Conservation (phyloP, 2,888 invertebrate genomes). For the Prenolepis imparis region DNA sequence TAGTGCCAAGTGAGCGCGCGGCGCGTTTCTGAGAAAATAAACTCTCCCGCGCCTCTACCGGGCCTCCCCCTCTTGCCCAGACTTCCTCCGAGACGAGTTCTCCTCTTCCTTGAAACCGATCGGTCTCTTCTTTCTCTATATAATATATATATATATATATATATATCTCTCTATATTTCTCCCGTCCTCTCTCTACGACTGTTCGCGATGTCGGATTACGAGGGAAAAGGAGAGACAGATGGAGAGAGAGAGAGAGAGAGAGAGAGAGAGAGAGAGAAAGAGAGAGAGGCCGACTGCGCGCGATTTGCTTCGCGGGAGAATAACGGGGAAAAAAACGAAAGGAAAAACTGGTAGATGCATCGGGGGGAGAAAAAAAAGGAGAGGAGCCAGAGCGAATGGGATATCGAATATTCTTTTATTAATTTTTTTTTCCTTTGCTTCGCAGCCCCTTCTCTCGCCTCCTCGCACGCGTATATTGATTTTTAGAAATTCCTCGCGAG, state of each 20-base stretch:
- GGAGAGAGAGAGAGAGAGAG: background rate
- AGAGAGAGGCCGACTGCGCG: slow-evolving; percentile 27
- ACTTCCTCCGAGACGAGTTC: slow-evolving; percentile 65
- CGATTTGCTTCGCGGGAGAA: slow-evolving; percentile 50
- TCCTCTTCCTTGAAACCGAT: slow-evolving; percentile 69
- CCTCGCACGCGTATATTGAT: slow-evolving; percentile 80
- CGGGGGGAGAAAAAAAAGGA: slow-evolving; percentile 54
- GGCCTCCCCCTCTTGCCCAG: slow-evolving; percentile 32
- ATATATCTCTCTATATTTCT: slow-evolving; percentile 11
- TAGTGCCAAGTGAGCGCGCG: slow-evolving; percentile 59
- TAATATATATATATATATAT: background rate
- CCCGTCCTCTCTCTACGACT: background rate
- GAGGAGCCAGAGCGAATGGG: slow-evolving; percentile 66
- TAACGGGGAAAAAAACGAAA: slow-evolving; percentile 52
- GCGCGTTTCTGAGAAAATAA: slow-evolving; percentile 75
- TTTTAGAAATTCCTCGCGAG: slow-evolving; percentile 82
- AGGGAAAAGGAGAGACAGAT: background rate
- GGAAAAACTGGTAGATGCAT: slow-evolving; percentile 14
- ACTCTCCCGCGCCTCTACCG: slow-evolving; percentile 72
- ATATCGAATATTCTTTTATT: slow-evolving; percentile 70
- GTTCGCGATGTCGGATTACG: slow-evolving; percentile 27
- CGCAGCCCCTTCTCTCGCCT: slow-evolving; percentile 71
- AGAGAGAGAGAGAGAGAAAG: background rate
- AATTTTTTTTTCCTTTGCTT: slow-evolving; percentile 19
- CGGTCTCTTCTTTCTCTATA: slow-evolving; percentile 41